phyloP scores from a whole-genome alignment of 2,797 vertebrate species.

The Meda fulgida region DNA sequence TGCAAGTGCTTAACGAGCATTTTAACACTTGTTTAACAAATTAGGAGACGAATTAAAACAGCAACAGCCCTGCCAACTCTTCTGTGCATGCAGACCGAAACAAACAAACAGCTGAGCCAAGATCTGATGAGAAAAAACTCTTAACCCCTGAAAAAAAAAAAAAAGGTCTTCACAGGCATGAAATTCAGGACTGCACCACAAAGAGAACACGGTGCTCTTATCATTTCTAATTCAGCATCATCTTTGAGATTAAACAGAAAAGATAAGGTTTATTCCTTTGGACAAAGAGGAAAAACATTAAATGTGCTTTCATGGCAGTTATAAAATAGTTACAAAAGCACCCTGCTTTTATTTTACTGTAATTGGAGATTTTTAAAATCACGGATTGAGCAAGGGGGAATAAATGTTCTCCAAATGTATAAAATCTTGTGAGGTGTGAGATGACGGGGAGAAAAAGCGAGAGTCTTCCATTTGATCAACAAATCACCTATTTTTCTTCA shows the following conservation, averaged over 20 bases:
- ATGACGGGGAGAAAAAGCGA: background rate
- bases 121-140: background rate
- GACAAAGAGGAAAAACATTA: background rate
- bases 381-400: slow-evolving; percentile 24
- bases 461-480: slow-evolving; percentile 30
- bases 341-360: slow-evolving; percentile 30
- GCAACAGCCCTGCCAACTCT: slow-evolving; percentile 39
- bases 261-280: background rate
- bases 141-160: slow-evolving; percentile 1
- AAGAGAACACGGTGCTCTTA: background rate
- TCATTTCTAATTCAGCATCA: background rate
- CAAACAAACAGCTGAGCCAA: slow-evolving; percentile 34
- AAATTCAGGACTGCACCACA: background rate
- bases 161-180: background rate
- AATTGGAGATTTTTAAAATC: slow-evolving; percentile 23
- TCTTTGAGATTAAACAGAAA: background rate
- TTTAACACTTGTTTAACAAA: slow-evolving; percentile 58
- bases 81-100: slow-evolving; percentile 31
- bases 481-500: slow-evolving; percentile 45
- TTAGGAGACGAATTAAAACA: slow-evolving; percentile 49
- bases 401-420: slow-evolving; percentile 27
- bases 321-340: slow-evolving; percentile 25
- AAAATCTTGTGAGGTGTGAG: slow-evolving; percentile 34
- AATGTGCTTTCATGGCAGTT: background rate
- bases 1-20: slow-evolving; percentile 57